Evolutionary conservation across 2,888 invertebrate species (phyloP).

Genomic region (Pristionchus japonicus): DNA sequence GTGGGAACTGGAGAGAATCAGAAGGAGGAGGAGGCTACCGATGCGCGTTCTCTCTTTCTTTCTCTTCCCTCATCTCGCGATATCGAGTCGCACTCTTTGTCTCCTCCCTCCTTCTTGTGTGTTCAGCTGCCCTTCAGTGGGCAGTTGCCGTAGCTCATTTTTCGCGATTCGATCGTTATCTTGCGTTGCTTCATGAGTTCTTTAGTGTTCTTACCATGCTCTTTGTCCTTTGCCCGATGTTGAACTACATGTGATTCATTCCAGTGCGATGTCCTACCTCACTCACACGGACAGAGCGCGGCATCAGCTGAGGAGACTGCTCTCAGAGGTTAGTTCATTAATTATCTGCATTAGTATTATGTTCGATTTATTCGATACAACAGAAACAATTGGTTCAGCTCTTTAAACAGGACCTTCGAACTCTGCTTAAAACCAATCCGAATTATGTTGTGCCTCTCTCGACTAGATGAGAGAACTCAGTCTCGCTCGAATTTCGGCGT

Average conservation of each 20-base stretch:
- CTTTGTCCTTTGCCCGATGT: neutral
- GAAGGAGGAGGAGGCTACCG: neutral
- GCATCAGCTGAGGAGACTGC: neutral
- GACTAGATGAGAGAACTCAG: neutral
- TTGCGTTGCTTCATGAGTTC: neutral
- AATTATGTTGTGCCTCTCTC: neutral
- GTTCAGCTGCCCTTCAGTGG: neutral
- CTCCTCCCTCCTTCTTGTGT: neutral
- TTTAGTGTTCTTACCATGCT: neutral
- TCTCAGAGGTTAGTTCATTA: neutral
- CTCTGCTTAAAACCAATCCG: neutral
- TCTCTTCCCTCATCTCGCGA: neutral
- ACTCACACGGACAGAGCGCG: neutral
- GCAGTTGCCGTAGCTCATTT: neutral
- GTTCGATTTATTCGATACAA: too few relatives aligned
- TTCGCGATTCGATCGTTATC: neutral
- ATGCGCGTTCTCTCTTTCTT: neutral
- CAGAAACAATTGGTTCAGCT: neutral
- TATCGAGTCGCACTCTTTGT: neutral
- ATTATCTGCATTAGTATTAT: too few relatives aligned
- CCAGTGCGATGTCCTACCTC: slow-evolving; percentile 6
- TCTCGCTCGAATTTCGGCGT: neutral
- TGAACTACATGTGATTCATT: neutral
- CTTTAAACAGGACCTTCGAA: neutral
- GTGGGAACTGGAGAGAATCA: neutral